Base-by-base conservation (phyloP, 2,113 vertebrate genomes). In the Tetrao urogallus region DNA sequence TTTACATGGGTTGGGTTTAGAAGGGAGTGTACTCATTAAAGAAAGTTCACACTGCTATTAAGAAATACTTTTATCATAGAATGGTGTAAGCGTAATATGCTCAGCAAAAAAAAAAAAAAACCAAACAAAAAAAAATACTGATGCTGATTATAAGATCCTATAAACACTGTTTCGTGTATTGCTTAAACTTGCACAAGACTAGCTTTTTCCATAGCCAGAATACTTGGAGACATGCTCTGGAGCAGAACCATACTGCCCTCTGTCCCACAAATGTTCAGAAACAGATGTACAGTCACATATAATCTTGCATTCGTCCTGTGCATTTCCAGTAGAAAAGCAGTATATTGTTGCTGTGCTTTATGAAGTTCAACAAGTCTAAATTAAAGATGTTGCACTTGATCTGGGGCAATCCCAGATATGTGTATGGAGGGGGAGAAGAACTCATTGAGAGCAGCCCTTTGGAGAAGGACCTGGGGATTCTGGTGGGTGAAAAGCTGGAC, bases 231-330 rank as follows among this genome's bases (percentile, higher is more conserved):
- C 22, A 12, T 30, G 24, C 11, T 91, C 54, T 64, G 69, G 69
- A 92, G 50, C 57, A 85, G 91, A 93, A 57, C 47, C 60, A 91
- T 74, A 92, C 72, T 85, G 73, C 85, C 69, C 82, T 92, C 94
- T 94, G 72, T 76, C 84, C 75, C 64, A 83, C 21, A 89, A 28
- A 67, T 38, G 50, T 32, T 85, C 56, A 64, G 82, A 86, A 92
- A 88, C 60, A 82, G 85, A 92, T 74, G 52, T 86, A 32, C 11
- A 64, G 69, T 24, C 38, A 38, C 34, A n/a, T 43, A 30, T 47
- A 57, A 40, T 0, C 1, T 42, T 80, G 18, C 11, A 12, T 60
- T 47, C 36, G 45, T 61, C 47, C 17, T 47, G 30, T 0, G 8
- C 18, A 83, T 24, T 66, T 85, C 12, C 25, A 48, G 30, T 88